Conservation (phyloP, 2,797 vertebrate species). For the Streptopelia turtur region DNA sequence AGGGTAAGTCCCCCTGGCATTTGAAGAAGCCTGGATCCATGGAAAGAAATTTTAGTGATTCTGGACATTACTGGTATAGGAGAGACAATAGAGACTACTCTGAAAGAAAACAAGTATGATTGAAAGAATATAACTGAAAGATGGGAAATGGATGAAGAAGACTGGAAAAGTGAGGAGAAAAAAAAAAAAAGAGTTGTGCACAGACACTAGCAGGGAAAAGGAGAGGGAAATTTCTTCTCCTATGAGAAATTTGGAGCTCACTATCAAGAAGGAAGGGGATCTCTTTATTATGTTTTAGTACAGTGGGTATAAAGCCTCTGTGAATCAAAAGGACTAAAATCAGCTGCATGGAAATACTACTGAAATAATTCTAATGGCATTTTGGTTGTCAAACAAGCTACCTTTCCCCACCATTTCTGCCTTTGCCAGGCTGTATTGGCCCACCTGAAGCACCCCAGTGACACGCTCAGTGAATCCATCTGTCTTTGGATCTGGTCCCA, state of each 20-base stretch:
- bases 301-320: background rate
- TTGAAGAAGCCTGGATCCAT: background rate
- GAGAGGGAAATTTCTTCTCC: background rate
- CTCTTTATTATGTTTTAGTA: background rate
- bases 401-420: background rate
- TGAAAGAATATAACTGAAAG: background rate
- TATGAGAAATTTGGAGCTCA: background rate
- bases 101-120: background rate
- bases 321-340: background rate
- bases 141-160: background rate
- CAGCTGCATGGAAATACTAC: background rate
- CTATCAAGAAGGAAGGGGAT: background rate
- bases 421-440: background rate
- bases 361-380: background rate
- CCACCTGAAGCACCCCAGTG: background rate
- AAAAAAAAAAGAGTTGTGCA: background rate
- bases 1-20: background rate
- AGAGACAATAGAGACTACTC: background rate
- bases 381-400: background rate
- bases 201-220: background rate
- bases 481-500: conserved; percentile 11
- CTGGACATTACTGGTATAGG: background rate
- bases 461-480: background rate
- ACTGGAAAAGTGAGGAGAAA: background rate
- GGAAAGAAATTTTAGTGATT: background rate